Percentiles rank a stretch among this genome's conserved stretches.
These are phyloP conservation scores for Oncorhynchus kisutch DNA, from an alignment of 2,113 vertebrate genomes.

Conservation along the genomic window DNA sequence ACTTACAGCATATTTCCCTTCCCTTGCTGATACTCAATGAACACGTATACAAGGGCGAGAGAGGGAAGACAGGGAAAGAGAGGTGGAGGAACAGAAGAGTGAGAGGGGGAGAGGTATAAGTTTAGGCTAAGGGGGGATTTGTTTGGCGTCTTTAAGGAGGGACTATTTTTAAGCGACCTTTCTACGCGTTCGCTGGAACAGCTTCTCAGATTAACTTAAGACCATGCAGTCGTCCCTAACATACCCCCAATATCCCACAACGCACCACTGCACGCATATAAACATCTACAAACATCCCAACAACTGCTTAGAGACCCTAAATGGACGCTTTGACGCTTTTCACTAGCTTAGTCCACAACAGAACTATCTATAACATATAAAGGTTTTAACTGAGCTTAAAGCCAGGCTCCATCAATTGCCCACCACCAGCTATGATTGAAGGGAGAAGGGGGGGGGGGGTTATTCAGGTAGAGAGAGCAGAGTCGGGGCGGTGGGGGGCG, in stretches of 20 bases:
- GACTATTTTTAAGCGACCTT: constrained; percentile 28
- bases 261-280: neutral
- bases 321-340: neutral
- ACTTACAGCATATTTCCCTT: neutral
- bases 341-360: too few relatives aligned
- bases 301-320: neutral
- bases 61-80: neutral
- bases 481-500: neutral
- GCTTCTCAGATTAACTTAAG: neutral
- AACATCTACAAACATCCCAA: neutral
- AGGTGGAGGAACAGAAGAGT: neutral
- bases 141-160: constrained; percentile 1
- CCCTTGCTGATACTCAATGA: neutral
- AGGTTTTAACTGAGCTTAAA: too few relatives aligned
- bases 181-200: neutral
- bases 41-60: neutral
- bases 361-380: too few relatives aligned
- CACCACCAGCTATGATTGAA: too few relatives aligned
- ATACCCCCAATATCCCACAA: neutral
- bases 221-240: neutral
- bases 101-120: neutral
- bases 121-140: constrained; percentile 8
- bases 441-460: too few relatives aligned
- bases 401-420: too few relatives aligned
- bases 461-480: too few relatives aligned